Evolutionary conservation across 2,888 invertebrate genomes (phyloP).

Genomic region (Ceramica pisi): DNA sequence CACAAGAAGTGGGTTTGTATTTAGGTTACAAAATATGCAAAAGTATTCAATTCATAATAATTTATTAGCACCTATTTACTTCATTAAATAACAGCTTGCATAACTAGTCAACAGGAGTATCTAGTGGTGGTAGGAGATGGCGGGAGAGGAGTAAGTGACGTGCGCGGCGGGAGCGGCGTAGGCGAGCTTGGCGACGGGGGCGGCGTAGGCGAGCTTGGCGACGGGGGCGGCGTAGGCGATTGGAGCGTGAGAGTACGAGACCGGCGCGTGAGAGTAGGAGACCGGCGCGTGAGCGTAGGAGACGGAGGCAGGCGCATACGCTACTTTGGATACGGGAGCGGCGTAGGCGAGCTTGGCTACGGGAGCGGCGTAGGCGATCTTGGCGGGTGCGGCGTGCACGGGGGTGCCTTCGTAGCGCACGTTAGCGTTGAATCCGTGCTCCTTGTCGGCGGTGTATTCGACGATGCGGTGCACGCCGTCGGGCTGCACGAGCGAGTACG

Average conservation of each 20-base stretch:
- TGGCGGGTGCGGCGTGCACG: slow-evolving; percentile 65
- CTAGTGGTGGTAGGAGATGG: slow-evolving; percentile 84
- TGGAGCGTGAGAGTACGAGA: slow-evolving; percentile 47
- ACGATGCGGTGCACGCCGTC: slow-evolving; percentile 87
- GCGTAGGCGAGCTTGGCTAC: slow-evolving; percentile 54
- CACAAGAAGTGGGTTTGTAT: neutral
- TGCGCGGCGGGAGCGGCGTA: slow-evolving; percentile 66
- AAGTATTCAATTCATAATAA: slow-evolving; percentile 56
- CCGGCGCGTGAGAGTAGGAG: slow-evolving; percentile 63
- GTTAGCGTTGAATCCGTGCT: slow-evolving; percentile 86
- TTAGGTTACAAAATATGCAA: neutral
- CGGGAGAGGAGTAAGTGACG: slow-evolving; percentile 82
- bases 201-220: slow-evolving; percentile 67
- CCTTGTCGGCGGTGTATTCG: slow-evolving; percentile 85
- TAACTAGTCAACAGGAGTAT: slow-evolving; percentile 30
- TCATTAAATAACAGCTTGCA: slow-evolving; percentile 41
- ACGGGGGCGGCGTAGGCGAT: slow-evolving; percentile 72
- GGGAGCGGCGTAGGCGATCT: slow-evolving; percentile 64
- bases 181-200: slow-evolving; percentile 72
- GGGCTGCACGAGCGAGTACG: slow-evolving; percentile 87
- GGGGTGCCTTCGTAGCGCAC: slow-evolving; percentile 86
- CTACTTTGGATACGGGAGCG: slow-evolving; percentile 47
- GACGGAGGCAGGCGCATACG: slow-evolving; percentile 60
- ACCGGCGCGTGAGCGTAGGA: slow-evolving; percentile 56
- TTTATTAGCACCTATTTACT: slow-evolving; percentile 65